A percentile compares a stretch with the other conserved stretches of the same genome.
These are phyloP conservation scores for Chinchilla lanigera DNA, from an alignment of 2,113 vertebrate genomes.

Conservation along the genomic window DNA sequence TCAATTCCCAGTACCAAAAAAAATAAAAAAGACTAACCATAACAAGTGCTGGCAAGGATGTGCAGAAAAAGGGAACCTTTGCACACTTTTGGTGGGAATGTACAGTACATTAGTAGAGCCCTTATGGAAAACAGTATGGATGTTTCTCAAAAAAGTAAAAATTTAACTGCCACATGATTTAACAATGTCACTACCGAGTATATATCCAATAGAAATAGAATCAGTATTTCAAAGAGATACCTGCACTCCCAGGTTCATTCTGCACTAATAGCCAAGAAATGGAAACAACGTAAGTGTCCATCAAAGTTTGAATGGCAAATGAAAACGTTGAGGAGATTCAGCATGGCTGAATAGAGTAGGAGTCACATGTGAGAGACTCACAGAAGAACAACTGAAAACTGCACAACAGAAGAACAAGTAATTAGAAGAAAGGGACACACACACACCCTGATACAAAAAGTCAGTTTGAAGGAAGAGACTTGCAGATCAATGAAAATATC, in stretches of 20 bases:
- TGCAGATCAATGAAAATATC: too few species aligned
- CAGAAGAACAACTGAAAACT: neutral
- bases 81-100: neutral
- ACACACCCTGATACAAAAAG: too few species aligned
- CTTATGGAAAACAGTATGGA: neutral
- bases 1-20: too few species aligned
- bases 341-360: neutral
- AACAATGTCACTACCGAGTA: neutral
- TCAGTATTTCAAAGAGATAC: neutral
- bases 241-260: neutral
- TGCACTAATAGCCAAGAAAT: neutral
- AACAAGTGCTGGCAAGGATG: neutral
- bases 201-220: neutral
- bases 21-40: neutral
- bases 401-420: neutral
- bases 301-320: neutral
- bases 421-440: neutral
- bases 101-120: neutral
- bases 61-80: neutral
- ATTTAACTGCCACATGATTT: neutral
- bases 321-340: neutral
- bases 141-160: neutral
- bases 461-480: too few species aligned
- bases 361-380: neutral
- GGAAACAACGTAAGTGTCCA: neutral